These are phyloP conservation scores for Naja naja DNA, from an alignment of 2,113 vertebrate species.

Conservation along the genomic window DNA sequence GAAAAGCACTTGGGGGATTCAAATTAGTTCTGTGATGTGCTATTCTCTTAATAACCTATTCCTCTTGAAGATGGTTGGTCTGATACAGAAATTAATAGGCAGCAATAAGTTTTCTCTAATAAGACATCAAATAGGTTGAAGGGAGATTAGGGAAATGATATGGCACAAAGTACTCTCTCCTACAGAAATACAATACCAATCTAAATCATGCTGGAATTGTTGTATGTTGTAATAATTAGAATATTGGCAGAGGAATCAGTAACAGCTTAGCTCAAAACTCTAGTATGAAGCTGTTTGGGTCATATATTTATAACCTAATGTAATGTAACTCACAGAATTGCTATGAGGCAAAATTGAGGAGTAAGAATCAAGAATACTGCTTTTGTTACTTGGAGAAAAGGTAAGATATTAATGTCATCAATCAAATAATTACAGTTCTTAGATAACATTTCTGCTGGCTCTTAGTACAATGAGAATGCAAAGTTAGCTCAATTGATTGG, in stretches of 20 bases:
- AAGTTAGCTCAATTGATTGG: background rate
- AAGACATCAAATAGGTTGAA: background rate
- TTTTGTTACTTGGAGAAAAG: background rate
- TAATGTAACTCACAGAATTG: background rate
- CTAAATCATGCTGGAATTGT: background rate
- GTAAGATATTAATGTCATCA: background rate
- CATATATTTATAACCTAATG: background rate
- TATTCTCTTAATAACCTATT: background rate
- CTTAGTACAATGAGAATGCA: background rate
- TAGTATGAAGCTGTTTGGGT: background rate
- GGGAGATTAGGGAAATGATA: background rate
- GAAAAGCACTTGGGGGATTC: background rate
- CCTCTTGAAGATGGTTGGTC: background rate
- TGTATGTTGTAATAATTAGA: background rate
- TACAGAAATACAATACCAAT: background rate
- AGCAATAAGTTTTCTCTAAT: background rate
- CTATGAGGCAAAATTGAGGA: background rate
- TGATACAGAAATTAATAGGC: background rate
- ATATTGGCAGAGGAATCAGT: background rate
- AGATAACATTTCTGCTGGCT: background rate
- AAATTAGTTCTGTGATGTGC: background rate
- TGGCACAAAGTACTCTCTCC: background rate
- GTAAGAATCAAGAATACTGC: background rate
- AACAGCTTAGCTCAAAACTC: background rate
- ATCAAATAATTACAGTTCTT: background rate